Conservation (phyloP, 2,113 vertebrate genomes). For the Campylorhamphus procurvoides region DNA sequence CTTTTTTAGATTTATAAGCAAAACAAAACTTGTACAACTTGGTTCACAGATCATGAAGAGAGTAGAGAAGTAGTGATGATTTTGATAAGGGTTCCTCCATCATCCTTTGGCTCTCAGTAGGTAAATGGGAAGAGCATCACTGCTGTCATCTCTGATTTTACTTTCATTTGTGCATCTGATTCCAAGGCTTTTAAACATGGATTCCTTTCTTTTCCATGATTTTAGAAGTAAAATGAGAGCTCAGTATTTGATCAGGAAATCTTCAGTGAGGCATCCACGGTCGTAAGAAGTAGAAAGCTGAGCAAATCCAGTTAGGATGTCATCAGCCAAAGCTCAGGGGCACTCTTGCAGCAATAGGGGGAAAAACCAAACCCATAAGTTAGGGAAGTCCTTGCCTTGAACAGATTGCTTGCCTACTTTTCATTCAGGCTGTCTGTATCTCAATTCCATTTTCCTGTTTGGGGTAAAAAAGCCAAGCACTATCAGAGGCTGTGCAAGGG, state of each 20-base stretch:
- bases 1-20: neutral
- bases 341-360: neutral
- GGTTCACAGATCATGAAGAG: neutral
- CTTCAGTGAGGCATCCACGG: neutral
- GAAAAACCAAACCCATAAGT: neutral
- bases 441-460: neutral
- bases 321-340: neutral
- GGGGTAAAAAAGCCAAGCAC: rapidly evolving
- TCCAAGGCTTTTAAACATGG: neutral
- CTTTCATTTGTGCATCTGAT: neutral
- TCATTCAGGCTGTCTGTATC: neutral
- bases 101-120: neutral
- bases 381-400: neutral
- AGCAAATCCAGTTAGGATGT: neutral
- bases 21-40: neutral
- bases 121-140: neutral
- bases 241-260: neutral
- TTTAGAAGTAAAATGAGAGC: neutral
- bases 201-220: neutral
- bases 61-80: neutral
- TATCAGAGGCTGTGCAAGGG: neutral
- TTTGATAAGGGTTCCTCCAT: neutral
- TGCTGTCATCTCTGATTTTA: neutral
- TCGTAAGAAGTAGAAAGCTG: neutral
- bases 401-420: neutral